Evolutionary conservation across 2,797 vertebrate species (phyloP), one percentile per base, ranked within the genome.

Genomic region (Anguilla obscura): DNA sequence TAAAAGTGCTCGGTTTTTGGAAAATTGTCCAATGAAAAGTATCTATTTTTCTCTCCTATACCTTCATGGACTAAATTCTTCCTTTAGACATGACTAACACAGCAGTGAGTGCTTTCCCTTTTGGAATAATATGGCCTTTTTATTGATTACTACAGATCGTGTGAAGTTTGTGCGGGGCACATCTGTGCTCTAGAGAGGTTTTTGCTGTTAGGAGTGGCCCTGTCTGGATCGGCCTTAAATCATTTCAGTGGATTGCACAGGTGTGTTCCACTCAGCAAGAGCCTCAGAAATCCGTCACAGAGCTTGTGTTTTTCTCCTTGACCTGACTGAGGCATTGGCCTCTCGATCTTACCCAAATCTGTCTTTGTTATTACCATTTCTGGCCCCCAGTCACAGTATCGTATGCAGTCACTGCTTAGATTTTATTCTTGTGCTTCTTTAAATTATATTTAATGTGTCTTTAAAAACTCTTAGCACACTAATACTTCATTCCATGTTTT

Each of bases 61-160:
- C n/a, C 24, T 24, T 24, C 24, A 69, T 58, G 10, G 36, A 60
- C 24, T 71, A 40, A 30, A 86, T 48, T 30, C 24, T 71, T 89
- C 87, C 91, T 88, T 90, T 24, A 76, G 88, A 80, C 86, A 50
- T 86, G 91, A 89, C 94, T 90, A 90, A 93, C 91, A 89, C 93
- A 95, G 92, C 91, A 94, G 93, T 90, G 88, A 89, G 92, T 89
- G 89, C 91, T 88, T 84, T 40, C 90, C 89, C 24, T 90, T 88
- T 87, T 86, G 88, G 87, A 89, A 90, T 89, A 91, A 56, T 86
- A 88, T 91, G 89, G 63, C 88, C 82, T 79, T 86, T 89, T 88
- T 90, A 74, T 91, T 89, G 89, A 82, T 88, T 63, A 90, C 87
- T 88, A 58, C 69, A 84, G 30, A 90, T 88, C 87, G 85, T 66